Evolutionary conservation across 2,113 vertebrate species (phyloP).

Genomic region (Mustela lutreola): DNA sequence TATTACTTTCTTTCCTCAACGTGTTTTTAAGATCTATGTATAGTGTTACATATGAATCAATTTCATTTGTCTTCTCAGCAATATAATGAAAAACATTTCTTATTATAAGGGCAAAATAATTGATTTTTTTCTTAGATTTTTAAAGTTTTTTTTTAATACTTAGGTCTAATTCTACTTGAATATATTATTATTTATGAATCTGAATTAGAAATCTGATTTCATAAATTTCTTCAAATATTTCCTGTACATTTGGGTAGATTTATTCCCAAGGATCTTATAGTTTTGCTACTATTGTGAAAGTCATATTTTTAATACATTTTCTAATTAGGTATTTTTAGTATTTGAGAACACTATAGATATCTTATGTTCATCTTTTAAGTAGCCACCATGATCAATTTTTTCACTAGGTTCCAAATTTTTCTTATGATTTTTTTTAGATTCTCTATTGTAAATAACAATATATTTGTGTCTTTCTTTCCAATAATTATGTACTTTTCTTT

Average conservation of each 20-base stretch:
- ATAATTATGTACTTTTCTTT: not conserved
- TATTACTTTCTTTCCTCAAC: conserved; percentile 48
- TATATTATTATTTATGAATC: conserved; percentile 47
- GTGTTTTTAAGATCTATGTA: conserved; percentile 1
- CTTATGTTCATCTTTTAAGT: conserved; percentile 9
- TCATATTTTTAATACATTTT: not conserved
- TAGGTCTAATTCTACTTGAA: not conserved
- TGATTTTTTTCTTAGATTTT: conserved; percentile 33
- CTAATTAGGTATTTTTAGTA: conserved; percentile 42
- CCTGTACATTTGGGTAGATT: conserved; percentile 18
- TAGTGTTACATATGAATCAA: conserved; percentile 27
- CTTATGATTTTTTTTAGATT: not conserved
- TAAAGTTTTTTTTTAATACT: not conserved
- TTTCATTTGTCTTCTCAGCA: conserved; percentile 33
- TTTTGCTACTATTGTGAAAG: conserved; percentile 29
- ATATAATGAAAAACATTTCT: conserved; percentile 56
- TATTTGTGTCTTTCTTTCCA: not conserved
- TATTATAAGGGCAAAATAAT: not conserved
- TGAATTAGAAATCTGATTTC: conserved; percentile 42
- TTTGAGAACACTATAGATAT: not conserved
- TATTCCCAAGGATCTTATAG: not conserved
- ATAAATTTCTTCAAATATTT: conserved; percentile 40
- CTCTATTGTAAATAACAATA: conserved; percentile 18
- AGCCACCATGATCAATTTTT: not conserved
- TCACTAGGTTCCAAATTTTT: conserved; percentile 10